phyloP scores from a whole-genome alignment of 2,888 invertebrate species.

The Chymomyza amoena region DNA sequence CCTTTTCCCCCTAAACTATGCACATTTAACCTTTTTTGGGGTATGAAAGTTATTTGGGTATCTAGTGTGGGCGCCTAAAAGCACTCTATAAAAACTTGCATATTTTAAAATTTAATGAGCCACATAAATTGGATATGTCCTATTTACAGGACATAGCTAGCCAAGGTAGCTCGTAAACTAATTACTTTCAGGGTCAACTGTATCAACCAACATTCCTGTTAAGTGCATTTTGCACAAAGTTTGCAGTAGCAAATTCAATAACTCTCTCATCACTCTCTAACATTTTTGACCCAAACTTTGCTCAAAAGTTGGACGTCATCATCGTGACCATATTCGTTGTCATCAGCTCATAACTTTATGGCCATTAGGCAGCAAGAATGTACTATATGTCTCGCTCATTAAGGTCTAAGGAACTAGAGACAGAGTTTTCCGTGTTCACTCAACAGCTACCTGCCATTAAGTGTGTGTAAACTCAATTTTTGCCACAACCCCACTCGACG shows the following conservation, averaged over 20 bases:
- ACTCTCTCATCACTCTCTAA: constrained; percentile 6
- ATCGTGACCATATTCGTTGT: neutral
- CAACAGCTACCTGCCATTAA: constrained; percentile 38
- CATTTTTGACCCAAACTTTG: neutral
- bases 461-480: constrained; percentile 42
- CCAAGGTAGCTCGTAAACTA: constrained; percentile 10
- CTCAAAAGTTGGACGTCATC: neutral
- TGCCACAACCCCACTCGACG: neutral
- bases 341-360: constrained; percentile 17
- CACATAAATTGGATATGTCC: neutral
- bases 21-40: constrained; percentile 25
- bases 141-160: neutral
- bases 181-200: constrained; percentile 12
- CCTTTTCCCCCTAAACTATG: constrained; percentile 12
- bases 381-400: constrained; percentile 20
- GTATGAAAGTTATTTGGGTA: neutral
- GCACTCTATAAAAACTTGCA: neutral
- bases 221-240: neutral
- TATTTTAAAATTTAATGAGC: constrained; percentile 1
- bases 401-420: constrained; percentile 6
- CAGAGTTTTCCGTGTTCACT: neutral
- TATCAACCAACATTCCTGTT: constrained; percentile 7
- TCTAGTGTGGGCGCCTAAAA: neutral
- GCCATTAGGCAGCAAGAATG: constrained; percentile 15
- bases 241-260: constrained; percentile 8